Percentiles rank a stretch among this genome's conserved stretches.
Conservation (phyloP, 2,113 vertebrate species). For the Pungitius pungitius region DNA sequence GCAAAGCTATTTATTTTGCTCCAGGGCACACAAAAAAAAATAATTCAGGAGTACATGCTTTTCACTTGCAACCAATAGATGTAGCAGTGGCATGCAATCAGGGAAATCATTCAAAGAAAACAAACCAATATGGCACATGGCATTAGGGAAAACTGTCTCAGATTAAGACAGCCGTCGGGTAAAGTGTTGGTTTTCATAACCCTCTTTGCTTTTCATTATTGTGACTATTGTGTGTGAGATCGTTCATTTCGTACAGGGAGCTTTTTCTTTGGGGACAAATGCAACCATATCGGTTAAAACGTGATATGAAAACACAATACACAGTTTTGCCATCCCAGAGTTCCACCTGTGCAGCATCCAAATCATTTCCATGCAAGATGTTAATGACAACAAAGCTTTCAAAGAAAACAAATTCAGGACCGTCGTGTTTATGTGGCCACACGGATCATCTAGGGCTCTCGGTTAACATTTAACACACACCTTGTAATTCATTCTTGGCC, state of each 20-base stretch:
- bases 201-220: not conserved
- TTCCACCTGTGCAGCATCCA: not conserved
- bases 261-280: not conserved
- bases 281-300: not conserved
- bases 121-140: slow-evolving; percentile 8
- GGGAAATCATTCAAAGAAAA: slow-evolving; percentile 28
- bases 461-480: slow-evolving; percentile 26
- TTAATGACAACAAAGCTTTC: slow-evolving; percentile 1
- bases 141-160: slow-evolving; percentile 14
- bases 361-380: slow-evolving; percentile 14
- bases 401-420: slow-evolving; percentile 6
- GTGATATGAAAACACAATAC: not conserved
- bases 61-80: slow-evolving; percentile 22
- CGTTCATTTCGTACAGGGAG: not conserved
- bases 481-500: slow-evolving; percentile 24
- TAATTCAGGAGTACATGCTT: slow-evolving; percentile 18
- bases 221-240: not conserved
- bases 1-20: slow-evolving; percentile 38
- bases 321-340: not conserved
- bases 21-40: slow-evolving; percentile 5
- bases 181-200: not conserved
- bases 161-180: not conserved
- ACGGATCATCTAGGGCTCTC: not conserved
- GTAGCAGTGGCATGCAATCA: slow-evolving; percentile 10
- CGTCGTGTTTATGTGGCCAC: slow-evolving; percentile 1